These are phyloP conservation scores for Grammomys surdaster DNA, from an alignment of 2,113 vertebrate species.

Conservation along the genomic window DNA sequence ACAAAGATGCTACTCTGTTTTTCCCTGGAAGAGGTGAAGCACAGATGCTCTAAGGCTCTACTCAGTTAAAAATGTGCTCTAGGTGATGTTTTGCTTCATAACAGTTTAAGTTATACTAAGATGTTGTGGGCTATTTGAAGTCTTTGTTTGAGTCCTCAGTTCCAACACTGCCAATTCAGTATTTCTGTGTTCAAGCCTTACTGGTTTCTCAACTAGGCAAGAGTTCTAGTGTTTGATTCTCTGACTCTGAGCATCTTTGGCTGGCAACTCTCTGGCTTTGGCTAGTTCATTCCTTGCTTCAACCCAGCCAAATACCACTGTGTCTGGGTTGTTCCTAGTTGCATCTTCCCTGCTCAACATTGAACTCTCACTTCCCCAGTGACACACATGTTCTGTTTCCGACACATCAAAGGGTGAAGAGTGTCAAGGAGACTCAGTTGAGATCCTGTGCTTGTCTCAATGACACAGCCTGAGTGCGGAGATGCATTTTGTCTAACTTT, in stretches of 20 bases:
- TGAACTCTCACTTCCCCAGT: background rate
- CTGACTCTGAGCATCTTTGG: background rate
- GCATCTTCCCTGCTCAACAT: background rate
- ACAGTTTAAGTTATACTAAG: background rate
- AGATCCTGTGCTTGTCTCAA: background rate
- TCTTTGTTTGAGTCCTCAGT: background rate
- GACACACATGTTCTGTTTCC: background rate
- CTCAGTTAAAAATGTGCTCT: slow-evolving; percentile 19
- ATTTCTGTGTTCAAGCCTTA: background rate
- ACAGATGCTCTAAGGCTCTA: background rate
- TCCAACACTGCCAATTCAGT: background rate
- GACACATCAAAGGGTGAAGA: background rate
- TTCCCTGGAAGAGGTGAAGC: background rate
- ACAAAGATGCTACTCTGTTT: slow-evolving; percentile 17
- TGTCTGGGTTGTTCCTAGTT: background rate
- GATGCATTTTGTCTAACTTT: background rate
- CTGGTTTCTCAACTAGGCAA: background rate
- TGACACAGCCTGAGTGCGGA: background rate
- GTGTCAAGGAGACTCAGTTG: background rate
- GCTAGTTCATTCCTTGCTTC: background rate
- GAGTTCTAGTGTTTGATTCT: background rate
- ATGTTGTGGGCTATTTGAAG: background rate
- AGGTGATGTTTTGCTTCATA: background rate
- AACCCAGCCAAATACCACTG: background rate
- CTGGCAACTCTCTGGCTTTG: background rate